Conservation (phyloP, 2,888 invertebrate genomes). For the Rapana venosa region DNA sequence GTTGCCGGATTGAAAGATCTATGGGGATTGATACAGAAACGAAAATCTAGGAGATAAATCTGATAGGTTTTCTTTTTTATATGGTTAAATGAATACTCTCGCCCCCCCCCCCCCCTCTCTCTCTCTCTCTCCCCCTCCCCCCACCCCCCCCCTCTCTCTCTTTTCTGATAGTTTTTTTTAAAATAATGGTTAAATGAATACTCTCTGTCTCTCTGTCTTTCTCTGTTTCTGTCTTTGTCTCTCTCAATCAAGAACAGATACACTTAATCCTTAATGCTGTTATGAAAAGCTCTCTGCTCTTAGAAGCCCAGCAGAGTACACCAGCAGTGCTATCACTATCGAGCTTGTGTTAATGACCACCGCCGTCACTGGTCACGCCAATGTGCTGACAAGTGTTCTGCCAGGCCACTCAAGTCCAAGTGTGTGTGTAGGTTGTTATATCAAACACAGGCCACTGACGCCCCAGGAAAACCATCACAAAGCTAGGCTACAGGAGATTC, state of each 20-base stretch:
- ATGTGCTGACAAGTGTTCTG: background rate
- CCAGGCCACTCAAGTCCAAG: background rate
- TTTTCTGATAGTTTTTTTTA: no score
- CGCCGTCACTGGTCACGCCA: background rate
- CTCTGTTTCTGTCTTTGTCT: no score
- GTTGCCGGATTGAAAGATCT: no score
- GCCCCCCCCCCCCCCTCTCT: background rate
- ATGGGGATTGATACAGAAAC: no score
- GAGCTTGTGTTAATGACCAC: background rate
- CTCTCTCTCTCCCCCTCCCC: background rate
- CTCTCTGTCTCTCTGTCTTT: no score
- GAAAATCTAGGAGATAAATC: no score
- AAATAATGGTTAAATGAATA: no score
- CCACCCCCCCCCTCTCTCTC: background rate
- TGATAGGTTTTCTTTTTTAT: no score
- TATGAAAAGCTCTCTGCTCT: background rate
- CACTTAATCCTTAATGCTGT: no score
- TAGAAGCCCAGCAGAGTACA: background rate
- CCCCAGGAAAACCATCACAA: conserved; percentile 7
- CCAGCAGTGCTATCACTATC: background rate
- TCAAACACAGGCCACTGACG: background rate
- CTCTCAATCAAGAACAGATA: no score
- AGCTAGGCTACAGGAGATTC: background rate
- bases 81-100: no score
- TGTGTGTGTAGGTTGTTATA: background rate